Percentiles rank a stretch among this genome's conserved stretches.
Evolutionary conservation across 1,140 invertebrate genomes (phyloP).

Genomic region (Dryas iulia): DNA sequence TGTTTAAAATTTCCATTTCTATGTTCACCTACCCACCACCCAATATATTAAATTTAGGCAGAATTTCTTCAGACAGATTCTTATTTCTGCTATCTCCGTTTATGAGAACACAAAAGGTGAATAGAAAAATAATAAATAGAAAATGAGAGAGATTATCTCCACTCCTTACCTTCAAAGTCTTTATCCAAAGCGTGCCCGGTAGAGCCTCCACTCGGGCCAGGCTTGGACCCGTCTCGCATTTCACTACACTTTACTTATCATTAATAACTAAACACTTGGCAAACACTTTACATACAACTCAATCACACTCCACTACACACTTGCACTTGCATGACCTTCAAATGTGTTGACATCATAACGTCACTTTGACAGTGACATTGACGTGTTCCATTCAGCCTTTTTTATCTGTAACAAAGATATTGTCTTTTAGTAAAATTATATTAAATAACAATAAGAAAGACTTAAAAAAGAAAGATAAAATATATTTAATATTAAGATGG

Average conservation of each 20-base stretch:
- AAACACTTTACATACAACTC: conserved; percentile 21
- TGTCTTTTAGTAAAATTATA: neutral
- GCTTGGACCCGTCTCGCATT: conserved; percentile 66
- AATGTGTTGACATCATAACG: neutral
- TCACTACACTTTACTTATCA: conserved; percentile 54
- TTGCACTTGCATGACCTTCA: neutral
- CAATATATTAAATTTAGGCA: too few relatives aligned
- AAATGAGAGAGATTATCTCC: too few relatives aligned
- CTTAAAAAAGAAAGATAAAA: too few relatives aligned
- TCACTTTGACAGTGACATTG: conserved; percentile 13
- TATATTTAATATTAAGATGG: too few relatives aligned
- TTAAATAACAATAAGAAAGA: too few relatives aligned
- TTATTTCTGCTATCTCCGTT: too few relatives aligned
- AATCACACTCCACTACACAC: conserved; percentile 6
- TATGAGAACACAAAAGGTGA: too few relatives aligned
- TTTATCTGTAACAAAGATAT: conserved; percentile 31
- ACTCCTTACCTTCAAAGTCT: conserved; percentile 28
- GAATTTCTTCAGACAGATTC: too few relatives aligned
- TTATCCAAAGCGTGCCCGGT: conserved; percentile 48
- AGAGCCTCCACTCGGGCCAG: conserved; percentile 62
- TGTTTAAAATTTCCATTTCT: too few relatives aligned
- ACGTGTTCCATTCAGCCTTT: conserved; percentile 4
- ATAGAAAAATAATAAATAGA: too few relatives aligned
- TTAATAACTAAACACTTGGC: conserved; percentile 39
- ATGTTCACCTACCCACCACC: too few relatives aligned